These are phyloP conservation scores for Pipistrellus nathusii DNA, from an alignment of 2,797 vertebrate species.

Conservation along the genomic window DNA sequence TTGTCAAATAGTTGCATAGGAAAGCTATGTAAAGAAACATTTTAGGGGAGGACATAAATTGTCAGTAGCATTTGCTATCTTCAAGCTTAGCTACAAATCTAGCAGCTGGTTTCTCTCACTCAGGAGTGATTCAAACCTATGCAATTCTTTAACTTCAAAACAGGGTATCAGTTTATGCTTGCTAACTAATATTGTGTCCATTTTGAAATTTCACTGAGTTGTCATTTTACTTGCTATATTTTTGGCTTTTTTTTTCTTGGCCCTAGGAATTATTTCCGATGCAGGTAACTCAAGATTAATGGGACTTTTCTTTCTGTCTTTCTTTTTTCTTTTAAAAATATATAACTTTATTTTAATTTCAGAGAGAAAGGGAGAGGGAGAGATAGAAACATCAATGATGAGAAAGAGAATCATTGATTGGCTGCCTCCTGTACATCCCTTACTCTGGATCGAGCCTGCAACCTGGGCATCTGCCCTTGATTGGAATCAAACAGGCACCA, in stretches of 20 bases:
- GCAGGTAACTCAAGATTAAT: neutral
- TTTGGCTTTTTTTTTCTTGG: conserved; percentile 41
- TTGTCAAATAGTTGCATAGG: neutral
- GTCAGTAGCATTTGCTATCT: neutral
- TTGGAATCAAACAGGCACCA: too few relatives aligned
- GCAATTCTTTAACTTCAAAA: neutral
- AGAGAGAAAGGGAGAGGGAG: too few relatives aligned
- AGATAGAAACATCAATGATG: too few relatives aligned
- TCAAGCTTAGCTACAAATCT: neutral
- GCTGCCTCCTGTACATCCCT: too few relatives aligned
- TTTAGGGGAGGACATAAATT: neutral
- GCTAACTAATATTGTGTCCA: neutral
- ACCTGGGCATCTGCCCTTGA: too few relatives aligned
- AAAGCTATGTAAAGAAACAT: neutral
- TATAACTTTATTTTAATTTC: too few relatives aligned
- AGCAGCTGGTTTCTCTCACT: neutral
- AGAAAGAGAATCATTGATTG: too few relatives aligned
- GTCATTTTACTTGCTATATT: neutral
- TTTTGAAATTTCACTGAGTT: neutral
- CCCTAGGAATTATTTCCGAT: conserved; percentile 29
- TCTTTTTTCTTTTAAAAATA: too few relatives aligned
- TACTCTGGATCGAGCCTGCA: too few relatives aligned
- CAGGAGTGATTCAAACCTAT: neutral
- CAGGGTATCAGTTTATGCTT: neutral
- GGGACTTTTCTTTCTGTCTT: neutral